Conservation (phyloP, 2,888 invertebrate genomes). For the Lymantria monacha region DNA sequence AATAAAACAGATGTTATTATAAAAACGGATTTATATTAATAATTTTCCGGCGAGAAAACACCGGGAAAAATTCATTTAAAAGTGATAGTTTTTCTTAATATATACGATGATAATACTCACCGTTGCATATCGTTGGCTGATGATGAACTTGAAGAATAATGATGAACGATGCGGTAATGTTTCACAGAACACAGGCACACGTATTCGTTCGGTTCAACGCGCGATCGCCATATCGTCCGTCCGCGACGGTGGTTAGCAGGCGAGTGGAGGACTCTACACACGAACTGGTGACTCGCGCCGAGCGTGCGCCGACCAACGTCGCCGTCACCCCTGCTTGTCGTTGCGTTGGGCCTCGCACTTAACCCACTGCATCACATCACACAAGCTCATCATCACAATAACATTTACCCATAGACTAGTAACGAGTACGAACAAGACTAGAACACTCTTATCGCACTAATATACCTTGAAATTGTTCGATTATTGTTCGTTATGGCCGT, state of each 20-base stretch:
- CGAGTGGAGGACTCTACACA: constrained; percentile 37
- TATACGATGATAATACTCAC: constrained; percentile 48
- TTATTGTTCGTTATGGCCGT: not conserved
- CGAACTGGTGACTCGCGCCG: constrained; percentile 13
- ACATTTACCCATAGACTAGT: not conserved
- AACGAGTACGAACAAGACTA: no score
- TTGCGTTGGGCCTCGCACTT: constrained; percentile 11
- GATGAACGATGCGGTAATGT: constrained; percentile 35
- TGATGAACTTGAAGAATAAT: constrained; percentile 27
- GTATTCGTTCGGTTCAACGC: constrained; percentile 41
- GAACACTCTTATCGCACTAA: constrained; percentile 3
- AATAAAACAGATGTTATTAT: constrained; percentile 20
- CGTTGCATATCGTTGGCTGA: constrained; percentile 39
- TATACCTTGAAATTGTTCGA: constrained; percentile 2
- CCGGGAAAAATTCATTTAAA: constrained; percentile 32
- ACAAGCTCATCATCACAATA: not conserved
- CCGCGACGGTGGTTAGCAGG: constrained; percentile 59
- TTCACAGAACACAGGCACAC: constrained; percentile 54
- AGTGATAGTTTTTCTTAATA: not conserved
- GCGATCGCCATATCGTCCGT: constrained; percentile 62
- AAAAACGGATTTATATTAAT: constrained; percentile 32
- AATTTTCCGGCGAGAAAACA: constrained; percentile 51
- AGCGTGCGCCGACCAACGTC: constrained; percentile 22
- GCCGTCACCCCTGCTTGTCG: constrained; percentile 12
- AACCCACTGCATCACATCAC: not conserved